Evolutionary conservation across 2,797 vertebrate species (phyloP), one percentile per base, ranked within the genome.

Genomic region (Champsocephalus esox): DNA sequence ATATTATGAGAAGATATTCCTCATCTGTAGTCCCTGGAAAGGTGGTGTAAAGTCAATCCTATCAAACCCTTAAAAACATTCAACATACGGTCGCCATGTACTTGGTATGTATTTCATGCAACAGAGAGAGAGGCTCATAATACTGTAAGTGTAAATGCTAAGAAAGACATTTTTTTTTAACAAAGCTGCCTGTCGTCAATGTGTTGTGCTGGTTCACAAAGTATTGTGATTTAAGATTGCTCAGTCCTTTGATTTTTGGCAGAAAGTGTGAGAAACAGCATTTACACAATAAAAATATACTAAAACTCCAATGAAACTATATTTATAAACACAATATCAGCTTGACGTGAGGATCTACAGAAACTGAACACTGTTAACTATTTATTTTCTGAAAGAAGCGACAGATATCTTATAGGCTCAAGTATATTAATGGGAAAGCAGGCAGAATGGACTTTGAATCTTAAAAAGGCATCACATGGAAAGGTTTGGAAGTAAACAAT

Each of bases 381-480:
- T 41, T 49, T 2, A 5, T 54, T 67, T 70, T 38, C 12, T 3
- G 13, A 57, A 45, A 41, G 17, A 32, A n/a, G 59, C 58, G 5
- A 57, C 55, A 44, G 28, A 62, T 75, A 28, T 32, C 54, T 48
- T 21, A 21, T 46, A n/a, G 61, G 66, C 56, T 57, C 2, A 19
- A 28, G 55, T 49, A 44, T 50, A 44, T 46, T 19, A 19, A 43
- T 49, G 60, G 76, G 57, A 45, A 28, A 48, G 43, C 12, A 12
- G 24, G 57, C 48, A n/a, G 28, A 41, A 16, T 7, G 45, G 59
- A 58, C 24, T 58, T 55, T 46, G 17, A 12, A 62, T 62, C 56
- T 66, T 41, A 74, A 61, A 38, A 71, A 70, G 64, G 55, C 24
- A 55, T 61, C 63, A 43, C 16, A 16, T 32, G 11, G 46, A 52